phyloP scores from a whole-genome alignment of 2,113 vertebrate genomes.

The Brienomyrus longianalis region DNA sequence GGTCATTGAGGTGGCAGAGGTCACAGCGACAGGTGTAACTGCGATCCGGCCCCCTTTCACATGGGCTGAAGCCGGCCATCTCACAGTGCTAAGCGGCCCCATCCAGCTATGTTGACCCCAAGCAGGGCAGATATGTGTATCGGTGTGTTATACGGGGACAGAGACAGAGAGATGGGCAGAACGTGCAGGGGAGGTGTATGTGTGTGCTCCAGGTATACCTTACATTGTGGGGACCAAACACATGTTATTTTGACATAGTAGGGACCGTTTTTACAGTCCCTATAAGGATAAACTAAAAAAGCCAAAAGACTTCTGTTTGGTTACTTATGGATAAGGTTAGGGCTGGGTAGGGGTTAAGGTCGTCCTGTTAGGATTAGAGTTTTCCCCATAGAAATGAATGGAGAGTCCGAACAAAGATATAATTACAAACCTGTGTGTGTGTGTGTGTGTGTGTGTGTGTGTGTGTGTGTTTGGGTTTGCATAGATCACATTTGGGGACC shows the following conservation, averaged over 20 bases:
- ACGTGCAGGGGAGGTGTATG: background rate
- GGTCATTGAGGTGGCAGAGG: conserved; percentile 39
- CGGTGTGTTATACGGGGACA: background rate
- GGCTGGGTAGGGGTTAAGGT: too few relatives aligned
- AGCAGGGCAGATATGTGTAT: background rate
- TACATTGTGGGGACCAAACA: too few relatives aligned
- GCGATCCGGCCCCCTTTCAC: conserved; percentile 26
- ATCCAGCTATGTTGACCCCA: background rate
- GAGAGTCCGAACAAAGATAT: too few relatives aligned
- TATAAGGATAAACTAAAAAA: too few relatives aligned
- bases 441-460: background rate
- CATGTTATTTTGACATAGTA: too few relatives aligned
- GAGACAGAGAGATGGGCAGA: background rate
- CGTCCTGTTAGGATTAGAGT: too few relatives aligned
- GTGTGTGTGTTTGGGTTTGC: background rate
- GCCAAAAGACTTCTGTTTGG: too few relatives aligned
- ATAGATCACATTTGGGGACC: too few relatives aligned
- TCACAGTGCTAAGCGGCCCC: background rate
- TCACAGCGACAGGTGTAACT: conserved; percentile 41
- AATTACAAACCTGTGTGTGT: too few relatives aligned
- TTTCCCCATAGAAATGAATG: too few relatives aligned
- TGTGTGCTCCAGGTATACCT: background rate
- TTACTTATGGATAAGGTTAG: too few relatives aligned
- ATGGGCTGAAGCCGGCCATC: background rate
- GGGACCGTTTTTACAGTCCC: too few relatives aligned